Evolutionary conservation across 2,113 vertebrate genomes (phyloP), one percentile per base, ranked within the genome.

Genomic region (Onychostoma macrolepis): DNA sequence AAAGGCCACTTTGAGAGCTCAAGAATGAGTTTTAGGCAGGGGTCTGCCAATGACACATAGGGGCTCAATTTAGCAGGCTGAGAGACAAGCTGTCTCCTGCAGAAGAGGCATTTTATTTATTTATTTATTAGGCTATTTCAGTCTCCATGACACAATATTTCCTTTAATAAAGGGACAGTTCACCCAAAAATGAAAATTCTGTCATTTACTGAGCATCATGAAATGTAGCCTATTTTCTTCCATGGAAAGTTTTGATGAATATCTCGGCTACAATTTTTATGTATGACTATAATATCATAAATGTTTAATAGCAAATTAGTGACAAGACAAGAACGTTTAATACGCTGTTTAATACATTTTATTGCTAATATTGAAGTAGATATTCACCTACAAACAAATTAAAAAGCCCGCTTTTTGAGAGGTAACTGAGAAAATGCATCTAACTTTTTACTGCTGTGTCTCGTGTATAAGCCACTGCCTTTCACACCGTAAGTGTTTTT

Each of bases 1-100:
- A 91, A 86, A 87, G 85, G 33, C 53, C 15, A 72, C 75, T 78
- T 87, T 88, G 79, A 85, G 65, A 83, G 24, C 63, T 24, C 28
- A 65, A 69, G 83, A 87, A 85, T 85, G 78, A 85, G 58, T 79
- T 77, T 71, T 67, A 84, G 43, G 61, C 87, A 67, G 80, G 33
- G 63, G 76, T 28, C 80, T 87, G 86, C 63, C 80, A 71, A 50
- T 89, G 75, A 85, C 83, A 89, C 41, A 53, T 12, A 84, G 72
- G 56, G 45, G 76, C 85, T 85, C 85, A 36, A 56, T 87, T 83
- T 83, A 85, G 76, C 77, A 89, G 67, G 30, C 63, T 43, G 80
- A 89, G 84, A 87, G 71, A 86, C 69, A 88, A 79, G 84, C 88
- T 75, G 83, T 82, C 76, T 80, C 78, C 82, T 83, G 36, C 56